phyloP scores from a whole-genome alignment of 2,797 vertebrate species.

The Uromys caudimaculatus region DNA sequence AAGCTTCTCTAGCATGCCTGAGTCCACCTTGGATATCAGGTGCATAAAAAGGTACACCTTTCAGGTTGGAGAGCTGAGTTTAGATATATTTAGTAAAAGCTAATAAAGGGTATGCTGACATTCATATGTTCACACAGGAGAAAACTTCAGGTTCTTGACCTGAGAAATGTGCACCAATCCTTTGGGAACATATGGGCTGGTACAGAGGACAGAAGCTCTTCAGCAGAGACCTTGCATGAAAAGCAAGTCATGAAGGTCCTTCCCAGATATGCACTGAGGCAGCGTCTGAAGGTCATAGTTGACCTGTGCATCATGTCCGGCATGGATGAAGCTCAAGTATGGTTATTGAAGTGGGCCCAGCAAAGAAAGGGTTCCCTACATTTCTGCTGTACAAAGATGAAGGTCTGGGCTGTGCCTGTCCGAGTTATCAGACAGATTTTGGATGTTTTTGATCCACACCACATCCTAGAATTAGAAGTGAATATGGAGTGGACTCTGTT shows the following conservation, averaged over 20 bases:
- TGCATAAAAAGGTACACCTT: no score
- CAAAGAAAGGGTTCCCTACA: not conserved
- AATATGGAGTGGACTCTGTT: no score
- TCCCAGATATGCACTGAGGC: not conserved
- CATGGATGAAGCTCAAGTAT: accelerated
- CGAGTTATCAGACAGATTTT: no score
- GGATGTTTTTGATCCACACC: no score
- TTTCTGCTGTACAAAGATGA: no score
- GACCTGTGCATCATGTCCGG: not conserved
- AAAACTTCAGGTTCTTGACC: not conserved
- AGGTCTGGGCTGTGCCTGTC: no score
- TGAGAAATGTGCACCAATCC: not conserved
- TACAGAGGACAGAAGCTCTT: not conserved
- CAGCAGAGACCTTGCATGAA: not conserved
- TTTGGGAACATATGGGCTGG: not conserved
- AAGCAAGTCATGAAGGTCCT: not conserved
- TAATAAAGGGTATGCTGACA: not conserved
- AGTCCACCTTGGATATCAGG: not conserved
- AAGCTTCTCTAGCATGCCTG: no score
- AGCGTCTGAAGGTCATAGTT: not conserved
- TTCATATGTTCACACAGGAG: no score
- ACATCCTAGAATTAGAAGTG: no score
- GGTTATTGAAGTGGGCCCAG: not conserved
- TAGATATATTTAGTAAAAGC: not conserved
- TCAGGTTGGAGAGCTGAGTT: not conserved